Evolutionary conservation across 2,113 vertebrate genomes (phyloP), one percentile per base, ranked within the genome.

Genomic region (Strix uralensis): DNA sequence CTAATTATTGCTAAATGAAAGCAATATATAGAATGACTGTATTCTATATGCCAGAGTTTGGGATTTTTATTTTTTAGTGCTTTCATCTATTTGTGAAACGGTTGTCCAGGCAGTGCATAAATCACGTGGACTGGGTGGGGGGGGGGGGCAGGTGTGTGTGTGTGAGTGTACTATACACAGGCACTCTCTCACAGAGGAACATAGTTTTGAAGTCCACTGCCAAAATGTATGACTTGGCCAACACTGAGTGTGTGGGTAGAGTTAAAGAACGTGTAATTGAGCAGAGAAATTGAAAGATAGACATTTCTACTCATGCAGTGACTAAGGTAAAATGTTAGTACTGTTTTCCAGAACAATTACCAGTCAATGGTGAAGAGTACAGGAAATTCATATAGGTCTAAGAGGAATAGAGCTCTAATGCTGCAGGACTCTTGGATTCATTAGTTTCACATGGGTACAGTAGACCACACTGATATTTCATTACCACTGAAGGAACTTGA

Each of bases 1-100:
- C 85, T 88, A 79, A 83, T 57, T 62, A 58, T 81, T 62, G 70
- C 73, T 70, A 92, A 96, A 81, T 51, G 71, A 92, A 94, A 88
- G 49, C 36, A n/a, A 9, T 29, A 20, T 54, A 63, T 57, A 58
- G 61, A 93, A 70, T 84, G 61, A 69, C 30, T 87, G 77, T 54
- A 84, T 95, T 88, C 52, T 91, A 13, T 66, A 73, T 67, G 74
- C 34, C n/a, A n/a, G 21, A 47, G 22, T 83, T 81, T 38, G 34
- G 66, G 52, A 52, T 72, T 94, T 91, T 86, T 57, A 30, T 80
- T 94, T 82, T 86, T 92, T 26, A 6, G 6, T 86, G 63, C 63
- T 93, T 96, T 78, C 71, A 58, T 81, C 74, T 93, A 10, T 95
- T 94, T 96, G 62, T 61, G 70, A 88, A 94, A 40, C 0, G 15